Base-by-base conservation (phyloP, 2,797 vertebrate species). In the Carapus acus region DNA sequence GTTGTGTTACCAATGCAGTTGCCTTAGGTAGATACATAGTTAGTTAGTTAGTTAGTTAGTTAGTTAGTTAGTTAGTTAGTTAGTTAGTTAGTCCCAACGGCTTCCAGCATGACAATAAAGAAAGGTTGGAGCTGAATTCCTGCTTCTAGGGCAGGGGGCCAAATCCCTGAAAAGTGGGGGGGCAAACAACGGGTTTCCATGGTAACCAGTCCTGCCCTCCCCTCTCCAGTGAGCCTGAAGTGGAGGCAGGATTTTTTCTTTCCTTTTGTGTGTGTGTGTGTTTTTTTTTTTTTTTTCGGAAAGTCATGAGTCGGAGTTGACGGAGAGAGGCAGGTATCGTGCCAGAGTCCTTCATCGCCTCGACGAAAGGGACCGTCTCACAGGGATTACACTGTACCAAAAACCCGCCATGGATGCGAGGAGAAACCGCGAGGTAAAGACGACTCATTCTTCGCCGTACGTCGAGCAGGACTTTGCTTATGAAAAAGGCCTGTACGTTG, bases 141-240 rank as follows among this genome's bases (percentile, higher is more conserved):
- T 71, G 74, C 40, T 42, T 56, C 70, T 62, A 55, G 78, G 63
- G 52, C 45, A 40, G 12, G 34, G 67, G 65, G 76, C 54, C 72
- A 73, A 67, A 53, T 57, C 60, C 62, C 8, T 16, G 65, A 49
- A 70, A 53, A 69, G 38, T 61, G 76, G 81, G 82, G n/a, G 74
- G 77, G 77, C 83, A 85, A 85, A 78, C 76, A 87, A 83, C 71
- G 71, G 72, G 83, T 92, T 77, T 78, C 92, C 88, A 91, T 89
- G 88, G 90, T 76, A 86, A 95, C 90, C 87, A 83, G 88, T 88
- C 88, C 77, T 86, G 89, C 90, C 88, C 81, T 79, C 83, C 72
- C 74, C 75, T 77, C 73, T 58, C 66, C 70, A 73, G 85, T 78
- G 56, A 82, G 58, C 85, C 76, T 75, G 62, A 71, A 70, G 65